phyloP scores from a whole-genome alignment of 2,113 vertebrate genomes.

The Grammomys surdaster region DNA sequence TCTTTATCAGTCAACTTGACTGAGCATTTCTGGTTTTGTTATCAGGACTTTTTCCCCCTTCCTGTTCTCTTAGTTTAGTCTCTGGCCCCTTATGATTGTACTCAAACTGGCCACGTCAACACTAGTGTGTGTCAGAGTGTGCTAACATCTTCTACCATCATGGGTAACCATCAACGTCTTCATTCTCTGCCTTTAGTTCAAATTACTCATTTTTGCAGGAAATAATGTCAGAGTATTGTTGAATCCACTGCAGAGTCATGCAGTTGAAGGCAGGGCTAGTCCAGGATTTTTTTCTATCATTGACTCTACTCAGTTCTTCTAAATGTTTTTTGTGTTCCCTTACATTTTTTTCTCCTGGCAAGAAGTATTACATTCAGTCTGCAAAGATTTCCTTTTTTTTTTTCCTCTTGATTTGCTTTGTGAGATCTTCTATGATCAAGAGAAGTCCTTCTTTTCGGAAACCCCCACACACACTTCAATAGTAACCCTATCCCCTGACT shows the following conservation, averaged over 20 bases:
- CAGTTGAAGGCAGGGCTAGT: background rate
- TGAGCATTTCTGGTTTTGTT: background rate
- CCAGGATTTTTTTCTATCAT: slow-evolving; percentile 1
- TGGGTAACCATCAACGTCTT: background rate
- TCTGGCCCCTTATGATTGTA: background rate
- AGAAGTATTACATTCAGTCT: background rate
- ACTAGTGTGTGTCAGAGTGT: background rate
- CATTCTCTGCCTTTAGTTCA: background rate
- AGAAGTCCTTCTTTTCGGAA: background rate
- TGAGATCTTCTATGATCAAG: background rate
- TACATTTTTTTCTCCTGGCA: background rate
- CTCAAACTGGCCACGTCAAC: background rate
- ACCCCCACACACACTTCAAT: background rate
- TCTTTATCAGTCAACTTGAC: background rate
- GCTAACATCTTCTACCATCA: background rate
- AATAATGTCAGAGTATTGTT: background rate
- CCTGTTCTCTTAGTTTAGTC: background rate
- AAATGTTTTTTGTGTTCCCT: background rate
- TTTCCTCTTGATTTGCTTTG: background rate
- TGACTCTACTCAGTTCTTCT: background rate
- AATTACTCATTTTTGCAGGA: background rate
- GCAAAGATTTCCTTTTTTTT: background rate
- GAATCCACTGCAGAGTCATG: background rate
- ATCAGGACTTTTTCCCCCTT: background rate
- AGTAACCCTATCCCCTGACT: background rate